phyloP scores from a whole-genome alignment of 1,140 invertebrate species.

The Apis dorsata region DNA sequence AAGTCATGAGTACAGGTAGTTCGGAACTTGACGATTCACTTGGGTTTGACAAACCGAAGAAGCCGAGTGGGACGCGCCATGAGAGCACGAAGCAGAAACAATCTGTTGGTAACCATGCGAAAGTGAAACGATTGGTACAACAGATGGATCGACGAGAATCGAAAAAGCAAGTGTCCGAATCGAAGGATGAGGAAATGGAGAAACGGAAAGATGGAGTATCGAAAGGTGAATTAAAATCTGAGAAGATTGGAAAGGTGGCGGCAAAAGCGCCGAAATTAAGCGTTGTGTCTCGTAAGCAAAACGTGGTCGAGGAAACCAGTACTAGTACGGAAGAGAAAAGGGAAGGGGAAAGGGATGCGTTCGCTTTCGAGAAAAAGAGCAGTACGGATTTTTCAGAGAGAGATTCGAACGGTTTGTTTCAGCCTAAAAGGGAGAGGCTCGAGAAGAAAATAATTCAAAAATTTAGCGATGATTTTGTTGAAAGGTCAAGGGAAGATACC shows the following conservation, averaged over 20 bases:
- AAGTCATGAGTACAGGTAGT: conserved; percentile 69
- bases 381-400: conserved; percentile 23
- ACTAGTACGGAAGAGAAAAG: conserved; percentile 43
- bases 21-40: conserved; percentile 70
- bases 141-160: conserved; percentile 57
- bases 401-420: not conserved
- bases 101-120: conserved; percentile 29
- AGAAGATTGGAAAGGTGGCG: conserved; percentile 18
- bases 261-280: conserved; percentile 32
- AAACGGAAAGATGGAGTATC: conserved; percentile 52
- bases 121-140: conserved; percentile 56
- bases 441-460: not conserved
- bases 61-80: conserved; percentile 28
- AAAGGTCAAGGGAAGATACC: not conserved
- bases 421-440: not conserved
- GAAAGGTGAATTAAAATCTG: conserved; percentile 46
- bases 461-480: conserved; percentile 57
- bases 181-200: conserved; percentile 35
- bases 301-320: conserved; percentile 38
- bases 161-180: conserved; percentile 46
- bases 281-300: conserved; percentile 12
- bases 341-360: not conserved
- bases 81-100: conserved; percentile 68
- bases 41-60: conserved; percentile 56
- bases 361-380: conserved; percentile 35